Evolutionary conservation across 2,888 invertebrate genomes (phyloP).

Genomic region (Himalopsyche kuldschensis): DNA sequence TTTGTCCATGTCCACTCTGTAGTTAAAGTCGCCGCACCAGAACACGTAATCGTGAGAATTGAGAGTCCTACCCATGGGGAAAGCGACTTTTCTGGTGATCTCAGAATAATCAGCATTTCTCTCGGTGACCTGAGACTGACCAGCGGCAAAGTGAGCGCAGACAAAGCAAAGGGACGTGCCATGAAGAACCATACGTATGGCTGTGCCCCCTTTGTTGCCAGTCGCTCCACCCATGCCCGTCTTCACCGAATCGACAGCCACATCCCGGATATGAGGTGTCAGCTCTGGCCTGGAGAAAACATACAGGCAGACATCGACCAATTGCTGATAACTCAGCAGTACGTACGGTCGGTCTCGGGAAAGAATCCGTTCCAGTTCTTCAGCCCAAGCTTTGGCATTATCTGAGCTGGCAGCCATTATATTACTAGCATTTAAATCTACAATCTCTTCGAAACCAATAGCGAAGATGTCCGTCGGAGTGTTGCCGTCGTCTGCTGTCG

Average conservation of each 20-base stretch:
- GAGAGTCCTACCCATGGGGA: conserved; percentile 89
- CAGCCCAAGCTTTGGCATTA: conserved; percentile 94
- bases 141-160: conserved; percentile 98
- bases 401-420: conserved; percentile 92
- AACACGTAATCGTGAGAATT: conserved; percentile 97
- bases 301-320: conserved; percentile 97
- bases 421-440: conserved; percentile 97
- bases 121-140: conserved; percentile 93
- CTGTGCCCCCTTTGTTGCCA: conserved; percentile 95
- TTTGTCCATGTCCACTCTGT: conserved; percentile 93
- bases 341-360: conserved; percentile 87
- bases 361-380: conserved; percentile 89
- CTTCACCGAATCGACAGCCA: conserved; percentile 94
- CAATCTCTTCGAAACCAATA: conserved; percentile 98
- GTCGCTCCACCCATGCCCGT: conserved; percentile 98
- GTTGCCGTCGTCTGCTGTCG: conserved; percentile 55
- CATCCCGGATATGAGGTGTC: conserved; percentile 87
- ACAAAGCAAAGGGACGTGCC: conserved; percentile 96
- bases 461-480: conserved; percentile 91
- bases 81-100: conserved; percentile 86
- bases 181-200: conserved; percentile 87
- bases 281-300: conserved; percentile 89
- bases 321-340: conserved; percentile 87
- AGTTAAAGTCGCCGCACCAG: conserved; percentile 99
- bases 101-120: conserved; percentile 96